Percentiles rank a stretch among this genome's conserved stretches.
Conservation (phyloP, 2,888 invertebrate genomes). For the Pocota personata region DNA sequence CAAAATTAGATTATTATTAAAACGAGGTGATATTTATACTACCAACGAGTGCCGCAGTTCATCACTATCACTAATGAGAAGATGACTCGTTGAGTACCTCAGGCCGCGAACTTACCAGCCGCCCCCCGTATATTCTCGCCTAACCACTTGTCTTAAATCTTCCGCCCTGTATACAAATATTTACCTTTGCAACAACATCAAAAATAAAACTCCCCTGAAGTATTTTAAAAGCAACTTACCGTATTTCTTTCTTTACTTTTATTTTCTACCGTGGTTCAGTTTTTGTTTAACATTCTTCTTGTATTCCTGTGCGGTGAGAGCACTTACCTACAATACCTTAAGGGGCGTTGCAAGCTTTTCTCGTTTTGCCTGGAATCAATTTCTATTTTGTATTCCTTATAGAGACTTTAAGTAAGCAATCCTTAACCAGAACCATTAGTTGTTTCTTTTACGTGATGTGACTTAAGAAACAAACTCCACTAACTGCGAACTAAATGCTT, state of each 20-base stretch:
- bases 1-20: no score
- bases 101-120: no score
- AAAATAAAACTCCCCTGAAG: neutral
- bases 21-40: no score
- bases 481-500: neutral
- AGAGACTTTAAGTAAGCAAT: slow-evolving; percentile 7
- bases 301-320: neutral
- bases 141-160: no score
- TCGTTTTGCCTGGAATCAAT: slow-evolving; percentile 18
- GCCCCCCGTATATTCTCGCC: no score
- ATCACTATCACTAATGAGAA: no score
- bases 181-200: neutral
- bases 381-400: slow-evolving; percentile 3
- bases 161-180: neutral
- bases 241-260: neutral
- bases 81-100: no score
- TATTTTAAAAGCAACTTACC: slow-evolving; percentile 29
- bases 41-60: no score
- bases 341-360: neutral
- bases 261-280: neutral
- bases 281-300: slow-evolving; percentile 1
- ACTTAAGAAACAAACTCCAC: slow-evolving; percentile 5
- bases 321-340: neutral
- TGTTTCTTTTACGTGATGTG: slow-evolving; percentile 32
- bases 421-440: slow-evolving; percentile 38